These are phyloP conservation scores for Coracopsis vasa DNA, from an alignment of 2,113 vertebrate species.

Conservation along the genomic window DNA sequence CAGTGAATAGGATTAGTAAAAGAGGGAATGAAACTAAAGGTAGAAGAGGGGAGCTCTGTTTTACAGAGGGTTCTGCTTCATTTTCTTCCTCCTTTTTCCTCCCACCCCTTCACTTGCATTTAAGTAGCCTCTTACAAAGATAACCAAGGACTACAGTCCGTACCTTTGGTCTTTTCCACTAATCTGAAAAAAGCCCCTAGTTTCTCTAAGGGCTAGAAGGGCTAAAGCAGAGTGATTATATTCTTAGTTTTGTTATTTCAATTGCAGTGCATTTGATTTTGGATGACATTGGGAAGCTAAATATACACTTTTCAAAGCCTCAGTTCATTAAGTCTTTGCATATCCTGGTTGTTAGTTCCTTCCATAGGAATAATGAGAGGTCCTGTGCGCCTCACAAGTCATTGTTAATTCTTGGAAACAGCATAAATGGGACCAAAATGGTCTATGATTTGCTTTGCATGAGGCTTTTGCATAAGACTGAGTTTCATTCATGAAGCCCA, in stretches of 20 bases:
- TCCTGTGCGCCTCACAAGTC: background rate
- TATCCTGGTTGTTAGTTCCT: background rate
- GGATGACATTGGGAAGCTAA: background rate
- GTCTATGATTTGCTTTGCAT: background rate
- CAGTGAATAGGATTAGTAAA: background rate
- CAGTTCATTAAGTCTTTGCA: background rate
- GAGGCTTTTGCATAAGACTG: background rate
- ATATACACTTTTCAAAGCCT: background rate
- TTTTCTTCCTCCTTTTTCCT: background rate
- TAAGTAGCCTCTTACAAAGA: background rate
- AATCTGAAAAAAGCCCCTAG: accelerated
- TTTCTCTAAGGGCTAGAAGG: background rate
- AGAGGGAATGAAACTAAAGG: background rate
- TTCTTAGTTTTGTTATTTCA: background rate
- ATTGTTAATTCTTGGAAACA: background rate
- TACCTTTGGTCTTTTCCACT: background rate
- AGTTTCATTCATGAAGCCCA: background rate
- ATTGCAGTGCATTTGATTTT: background rate
- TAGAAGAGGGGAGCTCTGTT: background rate
- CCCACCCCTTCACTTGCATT: background rate
- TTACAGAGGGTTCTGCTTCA: background rate
- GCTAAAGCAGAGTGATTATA: background rate
- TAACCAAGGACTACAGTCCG: background rate
- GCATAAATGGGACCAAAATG: background rate
- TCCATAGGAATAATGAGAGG: background rate